Conservation (phyloP, 2,888 invertebrate genomes). For the Asteroscopus sphinx region DNA sequence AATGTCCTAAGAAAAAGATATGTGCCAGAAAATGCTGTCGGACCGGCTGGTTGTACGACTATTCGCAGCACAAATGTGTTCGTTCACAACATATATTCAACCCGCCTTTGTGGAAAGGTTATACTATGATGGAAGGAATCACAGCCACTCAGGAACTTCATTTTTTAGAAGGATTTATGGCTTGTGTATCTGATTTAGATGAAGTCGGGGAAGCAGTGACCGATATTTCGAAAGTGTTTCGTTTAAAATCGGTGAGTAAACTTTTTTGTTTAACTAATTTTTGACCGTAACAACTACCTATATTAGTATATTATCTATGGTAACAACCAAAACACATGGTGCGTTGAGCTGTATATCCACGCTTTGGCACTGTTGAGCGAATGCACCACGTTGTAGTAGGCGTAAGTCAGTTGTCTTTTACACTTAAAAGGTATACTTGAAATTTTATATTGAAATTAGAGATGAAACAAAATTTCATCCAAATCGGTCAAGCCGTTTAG, state of each 20-base stretch:
- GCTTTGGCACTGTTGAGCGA: too few species aligned
- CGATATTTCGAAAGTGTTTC: not conserved
- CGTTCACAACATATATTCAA: not conserved
- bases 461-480: too few species aligned
- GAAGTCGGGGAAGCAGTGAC: not conserved
- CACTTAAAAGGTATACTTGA: too few species aligned
- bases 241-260: constrained; percentile 2
- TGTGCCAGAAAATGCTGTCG: constrained; percentile 1
- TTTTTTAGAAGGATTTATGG: not conserved
- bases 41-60: not conserved
- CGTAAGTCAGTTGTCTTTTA: too few species aligned
- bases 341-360: too few species aligned
- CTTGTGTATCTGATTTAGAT: not conserved
- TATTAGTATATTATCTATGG: too few species aligned
- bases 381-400: too few species aligned
- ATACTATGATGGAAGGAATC: not conserved
- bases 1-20: not conserved
- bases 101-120: not conserved
- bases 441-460: too few species aligned
- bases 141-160: not conserved
- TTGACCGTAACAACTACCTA: too few species aligned
- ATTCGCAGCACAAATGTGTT: not conserved
- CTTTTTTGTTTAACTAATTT: not conserved
- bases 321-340: too few species aligned
- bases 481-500: too few species aligned